Evolutionary conservation across 2,888 invertebrate genomes (phyloP), one percentile per base, ranked within the genome.

Genomic region (Schrankia costaestrigalis): DNA sequence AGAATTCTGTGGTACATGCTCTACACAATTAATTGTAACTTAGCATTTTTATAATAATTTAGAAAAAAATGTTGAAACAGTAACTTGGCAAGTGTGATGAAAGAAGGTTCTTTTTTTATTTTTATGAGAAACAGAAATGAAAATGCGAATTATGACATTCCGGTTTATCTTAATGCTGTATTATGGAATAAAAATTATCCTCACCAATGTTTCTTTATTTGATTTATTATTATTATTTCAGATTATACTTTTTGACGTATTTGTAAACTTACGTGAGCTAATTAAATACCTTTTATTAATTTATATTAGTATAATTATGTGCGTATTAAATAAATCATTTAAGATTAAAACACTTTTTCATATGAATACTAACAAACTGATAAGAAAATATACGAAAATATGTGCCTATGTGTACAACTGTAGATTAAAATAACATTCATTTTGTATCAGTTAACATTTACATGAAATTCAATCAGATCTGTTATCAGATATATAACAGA

Each of bases 1-100:
- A 72, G 79, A 76, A 72, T 70, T 74, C 71, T 76, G 68, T 69
- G 77, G 80, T 78, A 79, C 73, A 78, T 78, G 76, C 80, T 85
- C 82, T 78, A 85, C 82, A 86, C 84, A 80, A 85, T 75, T 85
- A 83, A 84, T 80, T 84, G 79, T 85, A 86, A 84, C 83, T 85
- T 86, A 86, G 85, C 85, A 78, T 85, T 87, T 86, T 86, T 86
- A 87, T 86, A 79, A 85, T 87, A 78, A 83, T 86, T 85, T 85
- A 85, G 85, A 76, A 69, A 68, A 82, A 84, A 82, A 79, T 84
- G 81, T 85, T 81, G 72, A 71, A 72, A 78, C 71, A 67, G 75
- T 78, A 71, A 75, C 77, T 71, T 78, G 78, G 76, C 66, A 68
- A 71, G 69, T 76, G 78, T 78, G 80, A 76, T 72, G 78, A 75